Conservation (phyloP, 2,888 invertebrate genomes). For the Rhamnusium bicolor region DNA sequence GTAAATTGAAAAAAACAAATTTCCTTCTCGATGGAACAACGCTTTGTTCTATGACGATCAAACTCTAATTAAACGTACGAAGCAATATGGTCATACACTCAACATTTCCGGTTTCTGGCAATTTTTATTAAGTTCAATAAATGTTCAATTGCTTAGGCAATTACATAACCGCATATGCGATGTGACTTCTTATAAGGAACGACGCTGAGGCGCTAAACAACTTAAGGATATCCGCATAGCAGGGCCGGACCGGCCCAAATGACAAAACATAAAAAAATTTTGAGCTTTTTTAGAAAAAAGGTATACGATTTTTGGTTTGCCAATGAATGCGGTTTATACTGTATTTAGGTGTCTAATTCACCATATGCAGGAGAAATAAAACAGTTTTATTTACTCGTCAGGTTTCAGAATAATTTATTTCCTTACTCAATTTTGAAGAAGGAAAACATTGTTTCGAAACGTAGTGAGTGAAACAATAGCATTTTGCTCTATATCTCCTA, state of each 20-base stretch:
- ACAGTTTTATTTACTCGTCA: too few relatives aligned
- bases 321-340: too few relatives aligned
- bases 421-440: too few relatives aligned
- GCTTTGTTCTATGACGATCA: background rate
- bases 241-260: slow-evolving; percentile 23
- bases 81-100: slow-evolving; percentile 15
- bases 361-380: too few relatives aligned
- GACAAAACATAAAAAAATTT: background rate
- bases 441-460: too few relatives aligned
- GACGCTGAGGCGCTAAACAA: slow-evolving; percentile 40
- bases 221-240: slow-evolving; percentile 42
- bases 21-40: background rate
- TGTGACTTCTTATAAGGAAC: slow-evolving; percentile 38
- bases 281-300: too few relatives aligned
- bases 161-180: slow-evolving; percentile 58
- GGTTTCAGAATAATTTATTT: too few relatives aligned
- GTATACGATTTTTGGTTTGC: too few relatives aligned
- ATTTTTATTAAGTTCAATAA: slow-evolving; percentile 59
- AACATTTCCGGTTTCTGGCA: slow-evolving; percentile 54
- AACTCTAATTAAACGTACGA: background rate
- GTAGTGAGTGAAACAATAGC: too few relatives aligned
- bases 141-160: slow-evolving; percentile 57
- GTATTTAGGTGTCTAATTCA: too few relatives aligned
- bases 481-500: too few relatives aligned
- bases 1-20: too few relatives aligned